Evolutionary conservation across 2,888 invertebrate genomes (phyloP).

Genomic region (Diadegma fenestrale): DNA sequence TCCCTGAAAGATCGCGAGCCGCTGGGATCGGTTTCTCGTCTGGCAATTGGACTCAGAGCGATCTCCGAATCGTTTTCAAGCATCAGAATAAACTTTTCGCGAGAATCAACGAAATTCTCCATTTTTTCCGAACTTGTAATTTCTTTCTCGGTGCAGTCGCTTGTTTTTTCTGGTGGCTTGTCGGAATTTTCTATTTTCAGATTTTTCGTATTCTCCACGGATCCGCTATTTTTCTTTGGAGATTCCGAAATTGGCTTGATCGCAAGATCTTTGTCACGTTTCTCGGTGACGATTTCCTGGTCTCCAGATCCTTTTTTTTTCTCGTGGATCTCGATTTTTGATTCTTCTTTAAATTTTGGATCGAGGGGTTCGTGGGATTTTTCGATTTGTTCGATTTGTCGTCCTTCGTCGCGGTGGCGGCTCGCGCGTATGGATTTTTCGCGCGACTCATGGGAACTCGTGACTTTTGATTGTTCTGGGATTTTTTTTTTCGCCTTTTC

Average conservation of each 20-base stretch:
- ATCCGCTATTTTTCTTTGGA: slow-evolving; percentile 12
- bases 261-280: background rate
- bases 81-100: slow-evolving; percentile 42
- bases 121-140: background rate
- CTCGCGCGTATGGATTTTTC: background rate
- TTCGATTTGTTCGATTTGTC: background rate
- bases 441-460: background rate
- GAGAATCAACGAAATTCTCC: background rate
- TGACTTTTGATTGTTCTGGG: background rate
- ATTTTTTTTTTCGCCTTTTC: background rate
- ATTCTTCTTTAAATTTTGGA: background rate
- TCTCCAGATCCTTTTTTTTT: background rate
- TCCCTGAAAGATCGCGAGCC: slow-evolving; percentile 66
- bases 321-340: background rate
- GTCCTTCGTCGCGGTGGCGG: background rate
- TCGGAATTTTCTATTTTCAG: background rate
- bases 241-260: background rate
- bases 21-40: background rate
- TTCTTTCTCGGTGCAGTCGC: background rate
- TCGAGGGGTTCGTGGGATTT: background rate
- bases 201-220: background rate
- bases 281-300: background rate
- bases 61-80: slow-evolving; percentile 49
- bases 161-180: background rate
- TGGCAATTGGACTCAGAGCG: slow-evolving; percentile 21